Conservation (phyloP, 2,888 invertebrate species). For the Timandra comae region DNA sequence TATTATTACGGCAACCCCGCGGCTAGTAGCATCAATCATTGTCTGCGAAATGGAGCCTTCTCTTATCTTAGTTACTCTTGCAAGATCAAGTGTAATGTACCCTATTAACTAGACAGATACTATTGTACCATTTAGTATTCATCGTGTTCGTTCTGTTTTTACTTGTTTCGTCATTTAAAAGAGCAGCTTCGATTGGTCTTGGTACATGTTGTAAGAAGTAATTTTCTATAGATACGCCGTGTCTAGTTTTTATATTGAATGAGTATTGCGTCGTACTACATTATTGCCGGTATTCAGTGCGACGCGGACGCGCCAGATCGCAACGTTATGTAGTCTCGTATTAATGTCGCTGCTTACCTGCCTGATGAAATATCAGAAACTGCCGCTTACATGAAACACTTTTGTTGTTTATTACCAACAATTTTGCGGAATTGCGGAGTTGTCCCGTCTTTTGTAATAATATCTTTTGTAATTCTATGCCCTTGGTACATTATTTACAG, state of each 20-base stretch:
- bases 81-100: too few relatives aligned
- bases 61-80: slow-evolving; percentile 37
- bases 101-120: too few relatives aligned
- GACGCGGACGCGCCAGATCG: slow-evolving; percentile 30
- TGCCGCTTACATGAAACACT: slow-evolving; percentile 30
- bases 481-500: slow-evolving; percentile 32
- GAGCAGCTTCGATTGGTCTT: too few relatives aligned
- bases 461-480: slow-evolving; percentile 38
- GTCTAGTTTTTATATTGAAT: slow-evolving; percentile 1
- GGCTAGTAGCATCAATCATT: slow-evolving; percentile 58
- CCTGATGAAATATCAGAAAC: slow-evolving; percentile 39
- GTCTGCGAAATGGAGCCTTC: slow-evolving; percentile 41
- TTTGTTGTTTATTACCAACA: slow-evolving; percentile 34
- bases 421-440: slow-evolving; percentile 39
- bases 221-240: too few relatives aligned
- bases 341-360: slow-evolving; percentile 30
- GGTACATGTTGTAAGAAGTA: too few relatives aligned
- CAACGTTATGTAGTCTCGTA: slow-evolving; percentile 26
- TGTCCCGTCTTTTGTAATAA: slow-evolving; percentile 28
- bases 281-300: slow-evolving; percentile 25
- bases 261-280: slow-evolving; percentile 23
- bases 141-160: too few relatives aligned
- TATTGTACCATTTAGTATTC: slow-evolving; percentile 7
- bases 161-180: slow-evolving; percentile 22
- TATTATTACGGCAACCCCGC: slow-evolving; percentile 34